These are phyloP conservation scores for Nothocercus julius DNA, from an alignment of 2,113 vertebrate genomes.

Conservation along the genomic window DNA sequence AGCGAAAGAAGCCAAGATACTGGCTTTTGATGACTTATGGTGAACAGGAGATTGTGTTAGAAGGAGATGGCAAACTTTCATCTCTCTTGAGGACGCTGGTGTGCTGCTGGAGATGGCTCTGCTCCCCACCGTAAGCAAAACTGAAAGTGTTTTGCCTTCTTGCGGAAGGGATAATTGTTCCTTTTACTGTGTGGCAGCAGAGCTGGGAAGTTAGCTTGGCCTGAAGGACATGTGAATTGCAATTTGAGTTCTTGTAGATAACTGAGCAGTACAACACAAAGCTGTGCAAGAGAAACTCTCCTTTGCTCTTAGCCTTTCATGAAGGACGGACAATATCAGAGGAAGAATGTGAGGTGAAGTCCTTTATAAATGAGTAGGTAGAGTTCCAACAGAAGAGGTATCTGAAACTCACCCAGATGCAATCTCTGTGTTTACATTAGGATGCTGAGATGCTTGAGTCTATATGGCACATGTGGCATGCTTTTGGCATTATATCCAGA, in stretches of 20 bases:
- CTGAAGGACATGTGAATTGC: background rate
- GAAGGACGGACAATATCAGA: accelerated
- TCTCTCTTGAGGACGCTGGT: background rate
- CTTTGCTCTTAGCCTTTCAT: background rate
- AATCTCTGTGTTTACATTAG: background rate
- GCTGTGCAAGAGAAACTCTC: background rate
- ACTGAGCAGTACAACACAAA: background rate
- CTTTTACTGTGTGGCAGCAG: background rate
- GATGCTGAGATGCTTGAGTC: background rate
- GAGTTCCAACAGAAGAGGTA: background rate
- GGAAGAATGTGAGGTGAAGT: background rate
- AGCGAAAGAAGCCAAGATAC: background rate
- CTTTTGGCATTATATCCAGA: background rate
- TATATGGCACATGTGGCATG: background rate
- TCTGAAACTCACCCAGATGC: background rate
- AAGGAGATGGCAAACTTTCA: background rate
- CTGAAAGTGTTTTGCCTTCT: background rate
- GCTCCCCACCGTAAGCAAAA: background rate
- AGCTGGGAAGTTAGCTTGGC: background rate
- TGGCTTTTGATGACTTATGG: background rate
- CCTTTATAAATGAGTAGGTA: background rate
- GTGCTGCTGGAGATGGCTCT: background rate
- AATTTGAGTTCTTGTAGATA: background rate
- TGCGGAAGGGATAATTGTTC: background rate
- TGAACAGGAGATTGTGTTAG: background rate